A percentile compares a stretch with the other conserved stretches of the same genome.
Evolutionary conservation across 1,140 invertebrate species (phyloP).

Genomic region (Steinernema feltiae): DNA sequence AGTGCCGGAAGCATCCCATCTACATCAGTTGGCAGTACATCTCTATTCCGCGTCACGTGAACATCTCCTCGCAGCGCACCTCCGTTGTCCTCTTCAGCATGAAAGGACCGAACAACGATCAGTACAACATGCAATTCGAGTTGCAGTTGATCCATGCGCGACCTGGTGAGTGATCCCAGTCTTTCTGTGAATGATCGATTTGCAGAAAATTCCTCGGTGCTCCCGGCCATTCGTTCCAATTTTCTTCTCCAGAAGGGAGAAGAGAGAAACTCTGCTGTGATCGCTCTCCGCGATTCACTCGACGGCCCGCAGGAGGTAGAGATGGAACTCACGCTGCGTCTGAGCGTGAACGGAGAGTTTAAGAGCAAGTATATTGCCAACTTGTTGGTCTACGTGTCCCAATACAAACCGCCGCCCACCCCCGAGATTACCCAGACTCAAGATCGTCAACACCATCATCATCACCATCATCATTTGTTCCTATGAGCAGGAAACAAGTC

Average conservation of each 20-base stretch:
- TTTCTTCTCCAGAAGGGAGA: conserved; percentile 56
- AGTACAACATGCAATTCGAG: conserved; percentile 54
- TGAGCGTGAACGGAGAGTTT: conserved; percentile 44
- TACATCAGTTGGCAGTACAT: conserved; percentile 57
- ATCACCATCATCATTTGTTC: conserved; percentile 59
- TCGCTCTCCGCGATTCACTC: conserved; percentile 53
- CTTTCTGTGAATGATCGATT: neutral
- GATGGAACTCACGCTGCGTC: conserved; percentile 36
- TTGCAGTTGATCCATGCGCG: conserved; percentile 41
- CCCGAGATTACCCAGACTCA: neutral
- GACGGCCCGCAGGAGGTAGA: conserved; percentile 53
- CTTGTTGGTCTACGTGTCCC: conserved; percentile 48
- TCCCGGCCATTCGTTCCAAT: conserved; percentile 47
- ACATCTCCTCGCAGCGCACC: conserved; percentile 55
- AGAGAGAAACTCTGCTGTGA: conserved; percentile 53
- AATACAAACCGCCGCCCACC: conserved; percentile 21
- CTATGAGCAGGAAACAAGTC: neutral
- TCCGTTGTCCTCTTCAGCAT: conserved; percentile 55
- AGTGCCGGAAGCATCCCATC: conserved; percentile 46
- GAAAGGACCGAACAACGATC: conserved; percentile 45
- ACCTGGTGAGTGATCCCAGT: conserved; percentile 25
- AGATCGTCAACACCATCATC: conserved; percentile 41
- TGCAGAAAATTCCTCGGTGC: conserved; percentile 40
- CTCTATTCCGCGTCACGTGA: conserved; percentile 52
- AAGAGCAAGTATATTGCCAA: conserved; percentile 56